A percentile compares a stretch with the other conserved stretches of the same genome.
Evolutionary conservation across 2,113 vertebrate genomes (phyloP).

Genomic region (Cololabis saira): DNA sequence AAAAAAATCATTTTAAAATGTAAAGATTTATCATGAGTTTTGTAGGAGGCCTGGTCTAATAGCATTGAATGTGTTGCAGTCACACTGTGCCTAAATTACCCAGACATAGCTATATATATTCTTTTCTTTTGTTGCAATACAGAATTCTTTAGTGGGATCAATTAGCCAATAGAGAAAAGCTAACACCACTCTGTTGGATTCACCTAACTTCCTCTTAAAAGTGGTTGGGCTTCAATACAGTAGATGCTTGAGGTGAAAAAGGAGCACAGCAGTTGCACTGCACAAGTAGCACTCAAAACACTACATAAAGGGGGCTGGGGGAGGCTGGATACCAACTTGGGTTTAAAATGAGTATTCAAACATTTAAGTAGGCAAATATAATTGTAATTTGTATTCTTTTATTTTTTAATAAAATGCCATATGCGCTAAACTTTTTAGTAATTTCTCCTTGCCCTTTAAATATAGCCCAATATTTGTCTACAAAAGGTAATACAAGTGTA

Average conservation of each 20-base stretch:
- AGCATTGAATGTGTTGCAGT: conserved; percentile 38
- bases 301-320: conserved; percentile 41
- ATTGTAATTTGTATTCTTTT: conserved; percentile 23
- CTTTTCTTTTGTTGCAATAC: conserved; percentile 2
- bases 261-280: conserved; percentile 41
- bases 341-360: conserved; percentile 37
- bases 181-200: conserved; percentile 46
- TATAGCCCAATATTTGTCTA: conserved; percentile 31
- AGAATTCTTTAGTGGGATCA: conserved; percentile 23
- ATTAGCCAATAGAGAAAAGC: conserved; percentile 32
- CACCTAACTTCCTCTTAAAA: conserved; percentile 50
- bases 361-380: conserved; percentile 5
- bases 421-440: conserved; percentile 18
- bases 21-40: conserved; percentile 31
- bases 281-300: conserved; percentile 48
- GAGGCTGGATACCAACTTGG: conserved; percentile 15
- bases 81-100: conserved; percentile 38
- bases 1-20: conserved; percentile 45
- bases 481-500: conserved; percentile 47
- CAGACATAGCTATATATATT: conserved; percentile 15
- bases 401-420: conserved; percentile 30
- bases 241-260: conserved; percentile 31
- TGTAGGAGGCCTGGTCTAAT: conserved; percentile 30
- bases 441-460: conserved; percentile 32
- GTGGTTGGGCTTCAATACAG: conserved; percentile 43